Evolutionary conservation across 2,113 vertebrate species (phyloP), one percentile per base, ranked within the genome.

Genomic region (Amia ocellicauda): DNA sequence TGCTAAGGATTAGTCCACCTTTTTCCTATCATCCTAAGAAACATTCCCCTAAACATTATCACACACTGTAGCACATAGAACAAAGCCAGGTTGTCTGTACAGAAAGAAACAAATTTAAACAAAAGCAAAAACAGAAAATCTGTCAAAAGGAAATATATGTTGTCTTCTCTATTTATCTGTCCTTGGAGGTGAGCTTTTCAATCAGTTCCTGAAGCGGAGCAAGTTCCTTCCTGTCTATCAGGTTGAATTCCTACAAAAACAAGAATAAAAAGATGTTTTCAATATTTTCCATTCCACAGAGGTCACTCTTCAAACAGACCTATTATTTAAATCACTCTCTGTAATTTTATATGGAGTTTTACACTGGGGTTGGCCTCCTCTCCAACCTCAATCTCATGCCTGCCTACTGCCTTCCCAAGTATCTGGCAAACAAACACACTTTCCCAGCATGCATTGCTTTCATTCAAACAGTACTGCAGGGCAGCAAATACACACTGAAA

Each of bases 181-280:
- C 92, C 77, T 94, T 94, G 36, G 92, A 91, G 11, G 91, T 93
- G 72, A 94, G 92, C 71, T 93, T 94, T 80, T 94, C 92, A 72
- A 94, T 94, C 74, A 94, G 78, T 83, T 94, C 91, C 82, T 93
- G 92, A 62, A 94, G 91, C 1, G 91, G 92, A 70, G 88, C 91
- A 65, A 93, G 86, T 80, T 94, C 92, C 85, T 87, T 86, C 83
- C 92, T 88, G 59, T 94, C 92, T 71, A 94, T 93, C 58, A 94
- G 87, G 77, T 94, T 94, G 83, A 94, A 93, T 80, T 94, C 92
- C 92, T 94, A 56, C 3, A 62, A 0, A 2, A 24, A 43, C 53
- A 62, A 55, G 24, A 69, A 51, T 60, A 47, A 63, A 50, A 69
- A 17, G 63, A n/a, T 80, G 4, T 74, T 27, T 58, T 28, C 19